phyloP scores from a whole-genome alignment of 2,888 invertebrate genomes.

The Ligdia adustata region DNA sequence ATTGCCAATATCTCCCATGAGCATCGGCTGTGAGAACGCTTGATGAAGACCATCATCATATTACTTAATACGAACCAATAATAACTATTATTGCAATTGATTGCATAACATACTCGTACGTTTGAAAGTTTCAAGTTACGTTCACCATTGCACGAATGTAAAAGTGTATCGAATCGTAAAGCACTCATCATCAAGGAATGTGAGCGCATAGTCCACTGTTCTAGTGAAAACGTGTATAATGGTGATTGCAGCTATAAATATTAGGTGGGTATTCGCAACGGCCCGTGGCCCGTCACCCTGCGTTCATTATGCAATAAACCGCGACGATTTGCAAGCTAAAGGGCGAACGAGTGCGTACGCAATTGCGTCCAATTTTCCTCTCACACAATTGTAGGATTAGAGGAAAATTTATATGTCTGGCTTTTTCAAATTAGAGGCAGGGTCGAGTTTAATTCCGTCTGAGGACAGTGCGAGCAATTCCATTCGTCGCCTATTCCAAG shows the following conservation, averaged over 20 bases:
- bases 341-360: slow-evolving; percentile 61
- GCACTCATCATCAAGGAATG: slow-evolving; percentile 46
- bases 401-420: slow-evolving; percentile 79
- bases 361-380: slow-evolving; percentile 76
- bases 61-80: slow-evolving; percentile 21
- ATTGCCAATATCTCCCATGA: slow-evolving; percentile 32
- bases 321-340: slow-evolving; percentile 69
- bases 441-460: slow-evolving; percentile 64
- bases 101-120: slow-evolving; percentile 32
- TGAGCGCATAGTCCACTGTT: slow-evolving; percentile 41
- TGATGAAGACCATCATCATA: slow-evolving; percentile 9
- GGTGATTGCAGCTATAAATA: slow-evolving; percentile 43
- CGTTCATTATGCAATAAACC: slow-evolving; percentile 68
- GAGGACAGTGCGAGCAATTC: slow-evolving; percentile 57
- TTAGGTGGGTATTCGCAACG: slow-evolving; percentile 42
- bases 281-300: slow-evolving; percentile 53
- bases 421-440: slow-evolving; percentile 78
- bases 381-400: slow-evolving; percentile 77
- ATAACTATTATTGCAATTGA: slow-evolving; percentile 32
- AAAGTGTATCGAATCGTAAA: slow-evolving; percentile 72
- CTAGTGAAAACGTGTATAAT: slow-evolving; percentile 43
- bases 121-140: slow-evolving; percentile 53
- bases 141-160: slow-evolving; percentile 55
- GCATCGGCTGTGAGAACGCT: slow-evolving; percentile 20
- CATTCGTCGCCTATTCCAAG: slow-evolving; percentile 60